Conservation (phyloP, 2,888 invertebrate species). For the Trichacis sp. region DNA sequence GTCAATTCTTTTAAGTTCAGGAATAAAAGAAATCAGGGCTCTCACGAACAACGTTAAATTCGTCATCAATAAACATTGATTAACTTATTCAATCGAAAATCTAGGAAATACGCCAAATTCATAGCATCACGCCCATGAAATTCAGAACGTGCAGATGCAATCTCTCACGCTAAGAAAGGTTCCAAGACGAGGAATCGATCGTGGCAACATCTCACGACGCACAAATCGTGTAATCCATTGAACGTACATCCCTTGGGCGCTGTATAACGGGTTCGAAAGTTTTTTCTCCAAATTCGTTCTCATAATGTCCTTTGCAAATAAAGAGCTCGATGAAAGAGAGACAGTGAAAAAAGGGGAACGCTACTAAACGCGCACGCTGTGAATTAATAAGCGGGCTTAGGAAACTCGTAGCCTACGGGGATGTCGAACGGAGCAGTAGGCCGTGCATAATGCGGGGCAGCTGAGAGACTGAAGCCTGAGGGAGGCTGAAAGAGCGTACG, state of each 20-base stretch:
- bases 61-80: too few species aligned
- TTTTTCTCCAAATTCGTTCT: slow-evolving; percentile 22
- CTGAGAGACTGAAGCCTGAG: slow-evolving; percentile 52
- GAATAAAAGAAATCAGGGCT: too few species aligned
- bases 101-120: too few species aligned
- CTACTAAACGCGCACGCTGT: slow-evolving; percentile 46
- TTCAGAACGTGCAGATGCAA: slow-evolving; percentile 39
- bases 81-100: too few species aligned
- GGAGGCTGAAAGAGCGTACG: slow-evolving; percentile 38
- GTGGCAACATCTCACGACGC: slow-evolving; percentile 41
- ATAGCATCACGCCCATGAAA: too few species aligned
- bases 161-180: slow-evolving; percentile 32
- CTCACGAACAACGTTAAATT: too few species aligned
- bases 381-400: slow-evolving; percentile 66
- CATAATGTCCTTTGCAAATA: too few species aligned
- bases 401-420: slow-evolving; percentile 47
- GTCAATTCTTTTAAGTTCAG: too few species aligned
- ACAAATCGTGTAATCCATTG: slow-evolving; percentile 19
- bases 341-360: slow-evolving; percentile 8
- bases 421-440: slow-evolving; percentile 58
- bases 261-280: slow-evolving; percentile 25
- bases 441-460: slow-evolving; percentile 63
- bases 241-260: slow-evolving; percentile 25
- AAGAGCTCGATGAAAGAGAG: too few species aligned
- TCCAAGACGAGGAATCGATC: slow-evolving; percentile 43